A percentile compares a stretch with the other conserved stretches of the same genome.
Evolutionary conservation across 2,113 vertebrate species (phyloP).

Genomic region (Oryzias melastigma): DNA sequence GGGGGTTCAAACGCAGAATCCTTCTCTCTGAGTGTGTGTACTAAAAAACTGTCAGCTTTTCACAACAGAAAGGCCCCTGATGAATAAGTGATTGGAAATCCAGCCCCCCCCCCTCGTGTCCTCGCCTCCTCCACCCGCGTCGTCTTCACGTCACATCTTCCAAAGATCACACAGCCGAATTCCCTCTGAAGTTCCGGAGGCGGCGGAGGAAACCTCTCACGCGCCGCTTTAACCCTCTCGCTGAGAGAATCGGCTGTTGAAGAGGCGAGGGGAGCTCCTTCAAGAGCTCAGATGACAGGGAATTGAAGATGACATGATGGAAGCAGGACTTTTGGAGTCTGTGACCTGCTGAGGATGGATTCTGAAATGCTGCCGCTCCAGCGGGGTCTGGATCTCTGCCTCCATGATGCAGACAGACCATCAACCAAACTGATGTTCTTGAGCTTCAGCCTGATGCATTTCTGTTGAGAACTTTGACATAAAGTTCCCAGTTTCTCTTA

Average conservation of each 20-base stretch:
- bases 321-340: too few relatives aligned
- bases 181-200: constrained; percentile 44
- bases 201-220: background rate
- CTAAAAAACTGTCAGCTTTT: constrained; percentile 30
- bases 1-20: background rate
- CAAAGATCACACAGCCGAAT: constrained; percentile 19
- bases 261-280: too few relatives aligned
- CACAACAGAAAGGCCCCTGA: constrained; percentile 24
- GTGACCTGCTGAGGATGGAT: too few relatives aligned
- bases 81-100: constrained; percentile 57
- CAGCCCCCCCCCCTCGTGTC: constrained; percentile 3
- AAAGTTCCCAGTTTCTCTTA: too few relatives aligned
- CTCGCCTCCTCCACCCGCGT: background rate
- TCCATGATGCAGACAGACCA: too few relatives aligned
- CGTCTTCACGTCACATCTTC: constrained; percentile 1
- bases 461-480: too few relatives aligned
- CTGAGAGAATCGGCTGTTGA: background rate
- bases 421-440: too few relatives aligned
- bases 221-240: background rate
- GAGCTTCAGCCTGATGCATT: too few relatives aligned
- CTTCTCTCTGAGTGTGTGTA: background rate
- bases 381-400: too few relatives aligned
- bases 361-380: too few relatives aligned
- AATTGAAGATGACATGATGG: too few relatives aligned
- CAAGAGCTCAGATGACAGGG: too few relatives aligned